Conservation (phyloP, 37 sponge, comb jelly and placozoan species). For the Spongilla lacustris region DNA sequence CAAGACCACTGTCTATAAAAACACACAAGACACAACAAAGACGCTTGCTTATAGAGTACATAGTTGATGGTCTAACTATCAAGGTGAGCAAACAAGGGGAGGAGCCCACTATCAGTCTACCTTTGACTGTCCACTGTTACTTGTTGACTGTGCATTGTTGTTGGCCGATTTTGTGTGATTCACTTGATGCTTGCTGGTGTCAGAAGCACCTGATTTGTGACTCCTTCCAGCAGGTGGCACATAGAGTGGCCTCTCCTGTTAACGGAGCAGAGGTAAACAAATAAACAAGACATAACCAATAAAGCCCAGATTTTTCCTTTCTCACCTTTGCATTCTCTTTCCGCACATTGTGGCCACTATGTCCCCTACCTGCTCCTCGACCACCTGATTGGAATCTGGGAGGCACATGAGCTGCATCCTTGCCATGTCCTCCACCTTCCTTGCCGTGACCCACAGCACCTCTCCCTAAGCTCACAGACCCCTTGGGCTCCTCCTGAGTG, state of each 20-base stretch:
- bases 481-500: background rate
- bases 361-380: too few relatives aligned
- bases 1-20: background rate
- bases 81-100: background rate
- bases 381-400: too few relatives aligned
- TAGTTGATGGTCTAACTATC: background rate
- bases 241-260: background rate
- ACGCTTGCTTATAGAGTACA: background rate
- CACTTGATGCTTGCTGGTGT: background rate
- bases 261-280: background rate
- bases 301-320: background rate
- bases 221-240: background rate
- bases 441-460: background rate
- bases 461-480: background rate
- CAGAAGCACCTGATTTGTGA: background rate
- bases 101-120: background rate
- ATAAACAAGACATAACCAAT: too few relatives aligned
- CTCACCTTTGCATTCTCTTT: background rate
- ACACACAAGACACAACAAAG: background rate
- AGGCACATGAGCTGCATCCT: background rate
- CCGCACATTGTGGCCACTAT: too few relatives aligned
- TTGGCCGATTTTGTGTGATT: background rate
- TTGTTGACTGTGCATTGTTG: background rate
- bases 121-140: background rate
- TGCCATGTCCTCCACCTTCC: background rate